phyloP scores from a whole-genome alignment of 1,140 invertebrate genomes.

The Zaprionus vittiger region DNA sequence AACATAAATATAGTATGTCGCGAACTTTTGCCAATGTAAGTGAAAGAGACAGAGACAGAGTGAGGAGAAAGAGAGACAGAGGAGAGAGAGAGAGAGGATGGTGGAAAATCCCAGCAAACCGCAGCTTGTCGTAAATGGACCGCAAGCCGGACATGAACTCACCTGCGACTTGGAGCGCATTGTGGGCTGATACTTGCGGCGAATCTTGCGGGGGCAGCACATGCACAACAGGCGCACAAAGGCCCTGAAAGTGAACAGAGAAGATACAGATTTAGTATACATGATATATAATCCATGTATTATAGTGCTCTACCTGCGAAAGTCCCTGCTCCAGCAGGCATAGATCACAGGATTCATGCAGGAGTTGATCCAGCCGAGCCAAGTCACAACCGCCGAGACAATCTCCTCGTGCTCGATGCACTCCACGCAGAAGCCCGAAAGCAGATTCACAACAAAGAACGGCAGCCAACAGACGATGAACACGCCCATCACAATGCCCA shows the following conservation, averaged over 20 bases:
- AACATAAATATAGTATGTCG: constrained; percentile 27
- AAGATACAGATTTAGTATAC: not conserved
- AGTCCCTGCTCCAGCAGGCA: constrained; percentile 98
- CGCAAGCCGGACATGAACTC: constrained; percentile 69
- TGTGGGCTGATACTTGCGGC: constrained; percentile 91
- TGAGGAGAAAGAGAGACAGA: constrained; percentile 3
- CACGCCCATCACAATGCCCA: constrained; percentile 98
- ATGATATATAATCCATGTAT: not conserved
- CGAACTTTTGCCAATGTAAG: constrained; percentile 8
- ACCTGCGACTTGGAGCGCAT: constrained; percentile 93
- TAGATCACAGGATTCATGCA: constrained; percentile 99
- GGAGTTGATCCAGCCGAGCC: constrained; percentile 99
- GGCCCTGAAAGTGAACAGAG: constrained; percentile 86
- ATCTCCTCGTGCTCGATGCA: constrained; percentile 95
- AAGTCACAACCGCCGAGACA: constrained; percentile 96
- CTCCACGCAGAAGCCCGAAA: constrained; percentile 94
- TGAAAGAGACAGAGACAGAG: constrained; percentile 6
- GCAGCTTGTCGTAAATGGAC: constrained; percentile 24
- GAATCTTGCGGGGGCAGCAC: constrained; percentile 91
- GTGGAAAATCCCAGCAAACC: constrained; percentile 23
- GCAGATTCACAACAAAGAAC: constrained; percentile 98
- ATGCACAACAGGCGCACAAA: constrained; percentile 92
- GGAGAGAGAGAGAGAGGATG: not conserved
- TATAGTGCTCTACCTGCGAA: constrained; percentile 90
- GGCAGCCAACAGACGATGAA: constrained; percentile 99